phyloP scores from a whole-genome alignment of 1,140 invertebrate genomes.

The Agrilus planipennis region DNA sequence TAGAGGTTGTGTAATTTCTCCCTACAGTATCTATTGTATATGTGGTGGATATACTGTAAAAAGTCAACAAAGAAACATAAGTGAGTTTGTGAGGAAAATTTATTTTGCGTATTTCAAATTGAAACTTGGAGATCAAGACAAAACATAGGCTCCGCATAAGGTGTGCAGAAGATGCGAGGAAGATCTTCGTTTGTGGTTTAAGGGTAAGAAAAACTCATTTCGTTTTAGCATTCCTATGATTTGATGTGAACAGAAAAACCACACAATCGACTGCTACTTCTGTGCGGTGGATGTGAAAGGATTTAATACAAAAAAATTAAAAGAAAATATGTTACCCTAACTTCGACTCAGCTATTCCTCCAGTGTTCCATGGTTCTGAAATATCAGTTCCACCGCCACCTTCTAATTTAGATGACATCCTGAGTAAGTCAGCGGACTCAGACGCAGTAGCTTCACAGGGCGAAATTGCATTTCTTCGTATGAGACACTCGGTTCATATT shows the following conservation, averaged over 20 bases:
- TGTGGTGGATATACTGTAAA: constrained; percentile 3
- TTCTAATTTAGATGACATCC: constrained; percentile 2
- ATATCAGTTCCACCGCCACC: constrained; percentile 1
- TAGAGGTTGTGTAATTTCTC: constrained; percentile 2
- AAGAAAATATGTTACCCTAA: neutral
- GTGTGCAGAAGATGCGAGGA: no score
- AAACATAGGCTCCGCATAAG: constrained; percentile 12
- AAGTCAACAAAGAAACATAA: constrained; percentile 8
- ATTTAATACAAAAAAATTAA: neutral
- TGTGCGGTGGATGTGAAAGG: no score
- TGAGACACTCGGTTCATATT: constrained; percentile 21
- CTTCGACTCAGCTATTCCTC: neutral
- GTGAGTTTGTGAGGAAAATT: constrained; percentile 6
- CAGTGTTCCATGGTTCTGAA: neutral
- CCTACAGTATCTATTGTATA: constrained; percentile 1
- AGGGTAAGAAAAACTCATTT: no score
- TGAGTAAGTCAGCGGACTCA: neutral
- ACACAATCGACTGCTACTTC: no score
- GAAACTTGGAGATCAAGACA: constrained; percentile 21
- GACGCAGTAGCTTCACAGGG: neutral
- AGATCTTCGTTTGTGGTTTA: no score
- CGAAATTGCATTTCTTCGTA: constrained; percentile 21
- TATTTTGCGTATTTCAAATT: constrained; percentile 15
- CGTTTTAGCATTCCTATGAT: no score
- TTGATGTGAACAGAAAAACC: no score